Conservation (phyloP, 2,888 invertebrate genomes). For the Chymomyza caudatula region DNA sequence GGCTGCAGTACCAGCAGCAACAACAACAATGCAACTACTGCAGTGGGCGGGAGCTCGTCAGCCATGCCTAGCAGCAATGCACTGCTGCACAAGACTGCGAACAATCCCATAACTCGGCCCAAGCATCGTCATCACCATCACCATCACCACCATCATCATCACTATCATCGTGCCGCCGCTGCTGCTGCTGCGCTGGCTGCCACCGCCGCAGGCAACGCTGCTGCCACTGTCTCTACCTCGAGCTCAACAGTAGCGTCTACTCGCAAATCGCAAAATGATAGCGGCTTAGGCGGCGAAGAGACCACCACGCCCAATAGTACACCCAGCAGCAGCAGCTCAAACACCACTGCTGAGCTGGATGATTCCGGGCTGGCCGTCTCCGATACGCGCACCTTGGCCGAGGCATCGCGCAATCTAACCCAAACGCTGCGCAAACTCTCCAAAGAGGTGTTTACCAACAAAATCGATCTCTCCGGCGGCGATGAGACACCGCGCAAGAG, state of each 20-base stretch:
- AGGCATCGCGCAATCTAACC: conserved; percentile 94
- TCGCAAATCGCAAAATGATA: conserved; percentile 32
- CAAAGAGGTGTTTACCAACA: conserved; percentile 90
- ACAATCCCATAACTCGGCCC: conserved; percentile 75
- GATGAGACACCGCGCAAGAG: conserved; percentile 79
- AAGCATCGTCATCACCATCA: conserved; percentile 75
- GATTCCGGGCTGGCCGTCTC: conserved; percentile 76
- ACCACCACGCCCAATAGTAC: conserved; percentile 9
- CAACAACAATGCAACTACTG: conserved; percentile 22
- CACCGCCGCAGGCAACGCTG: neutral
- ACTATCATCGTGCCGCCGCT: conserved; percentile 58
- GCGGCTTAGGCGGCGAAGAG: conserved; percentile 33
- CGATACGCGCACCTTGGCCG: conserved; percentile 88
- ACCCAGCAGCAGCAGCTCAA: conserved; percentile 8
- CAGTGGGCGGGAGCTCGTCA: conserved; percentile 12
- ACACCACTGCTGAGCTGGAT: conserved; percentile 52
- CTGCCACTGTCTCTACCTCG: conserved; percentile 11
- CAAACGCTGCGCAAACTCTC: conserved; percentile 93
- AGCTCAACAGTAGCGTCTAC: conserved; percentile 2
- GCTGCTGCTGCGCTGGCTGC: conserved; percentile 24
- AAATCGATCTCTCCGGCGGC: conserved; percentile 78
- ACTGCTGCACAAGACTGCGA: conserved; percentile 74
- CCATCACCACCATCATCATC: conserved; percentile 75
- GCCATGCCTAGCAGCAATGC: conserved; percentile 4
- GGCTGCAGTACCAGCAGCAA: conserved; percentile 8